phyloP scores from a whole-genome alignment of 2,113 vertebrate genomes.

The Pygoscelis antarcticus region DNA sequence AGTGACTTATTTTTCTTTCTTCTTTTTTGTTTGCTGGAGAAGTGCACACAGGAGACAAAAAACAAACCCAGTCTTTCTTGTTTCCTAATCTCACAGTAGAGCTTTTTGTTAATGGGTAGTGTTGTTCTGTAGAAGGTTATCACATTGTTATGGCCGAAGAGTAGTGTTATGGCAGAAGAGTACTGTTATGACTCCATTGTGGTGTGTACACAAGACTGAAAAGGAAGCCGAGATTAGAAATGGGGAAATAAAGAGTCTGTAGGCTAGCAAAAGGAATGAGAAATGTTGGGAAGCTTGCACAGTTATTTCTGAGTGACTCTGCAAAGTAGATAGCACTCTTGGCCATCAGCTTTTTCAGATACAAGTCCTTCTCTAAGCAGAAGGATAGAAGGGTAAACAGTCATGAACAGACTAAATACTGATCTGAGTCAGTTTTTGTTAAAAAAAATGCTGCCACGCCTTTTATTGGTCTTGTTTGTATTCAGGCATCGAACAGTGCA shows the following conservation, averaged over 20 bases:
- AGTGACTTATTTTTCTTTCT: background rate
- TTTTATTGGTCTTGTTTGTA: background rate
- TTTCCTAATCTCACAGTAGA: background rate
- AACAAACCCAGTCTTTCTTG: background rate
- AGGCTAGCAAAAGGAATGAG: background rate
- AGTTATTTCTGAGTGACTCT: background rate
- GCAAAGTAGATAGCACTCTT: background rate
- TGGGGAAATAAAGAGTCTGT: background rate
- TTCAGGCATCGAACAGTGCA: background rate
- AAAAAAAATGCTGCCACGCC: background rate
- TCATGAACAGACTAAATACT: background rate
- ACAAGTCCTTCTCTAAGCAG: background rate
- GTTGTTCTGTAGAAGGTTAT: background rate
- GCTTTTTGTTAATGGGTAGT: background rate
- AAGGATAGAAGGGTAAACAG: background rate
- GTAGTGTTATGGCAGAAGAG: background rate
- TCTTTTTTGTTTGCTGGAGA: background rate
- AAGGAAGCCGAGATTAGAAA: background rate
- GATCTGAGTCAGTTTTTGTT: background rate
- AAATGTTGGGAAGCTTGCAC: background rate
- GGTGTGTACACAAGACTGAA: background rate
- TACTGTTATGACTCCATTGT: background rate
- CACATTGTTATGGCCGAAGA: background rate
- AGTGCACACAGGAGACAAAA: background rate
- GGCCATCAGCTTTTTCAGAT: background rate